Percentiles rank a stretch among this genome's conserved stretches.
phyloP scores from a whole-genome alignment of 92 coral and sea anemone genomes.

The Muricea muricata region DNA sequence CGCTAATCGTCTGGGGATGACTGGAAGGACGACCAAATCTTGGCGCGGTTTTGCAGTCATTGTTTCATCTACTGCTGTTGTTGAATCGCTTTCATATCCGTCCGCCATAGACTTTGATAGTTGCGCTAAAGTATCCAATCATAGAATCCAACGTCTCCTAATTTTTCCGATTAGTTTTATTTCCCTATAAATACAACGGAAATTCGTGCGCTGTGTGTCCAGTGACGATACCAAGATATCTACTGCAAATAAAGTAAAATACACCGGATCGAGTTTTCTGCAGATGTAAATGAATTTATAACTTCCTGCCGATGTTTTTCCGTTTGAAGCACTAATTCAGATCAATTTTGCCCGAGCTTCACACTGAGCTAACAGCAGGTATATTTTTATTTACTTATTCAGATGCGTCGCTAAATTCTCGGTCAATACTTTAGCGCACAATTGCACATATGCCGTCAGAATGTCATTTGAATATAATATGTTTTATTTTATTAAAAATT shows the following conservation, averaged over 20 bases:
- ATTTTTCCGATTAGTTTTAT: neutral
- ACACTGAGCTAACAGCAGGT: neutral
- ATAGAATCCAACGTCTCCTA: too few relatives aligned
- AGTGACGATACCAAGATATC: too few relatives aligned
- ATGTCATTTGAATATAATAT: neutral
- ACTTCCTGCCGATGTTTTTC: neutral
- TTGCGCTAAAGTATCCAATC: neutral
- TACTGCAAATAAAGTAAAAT: too few relatives aligned
- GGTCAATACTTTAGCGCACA: neutral
- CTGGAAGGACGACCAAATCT: slow-evolving; percentile 70
- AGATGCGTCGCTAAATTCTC: neutral
- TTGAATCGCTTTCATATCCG: neutral
- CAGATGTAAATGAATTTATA: too few relatives aligned
- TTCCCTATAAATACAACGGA: too few relatives aligned
- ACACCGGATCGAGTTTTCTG: too few relatives aligned
- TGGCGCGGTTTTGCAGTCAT: neutral
- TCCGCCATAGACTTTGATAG: neutral
- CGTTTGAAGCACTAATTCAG: neutral
- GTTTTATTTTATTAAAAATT: too few relatives aligned
- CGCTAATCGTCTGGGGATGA: slow-evolving; percentile 79
- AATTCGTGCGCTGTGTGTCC: neutral
- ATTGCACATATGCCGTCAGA: neutral
- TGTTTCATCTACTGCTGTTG: neutral
- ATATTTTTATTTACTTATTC: neutral
- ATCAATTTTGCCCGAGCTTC: neutral